Evolutionary conservation across 1,140 invertebrate genomes (phyloP), one percentile per base, ranked within the genome.

Genomic region (Phocides pigmalion): DNA sequence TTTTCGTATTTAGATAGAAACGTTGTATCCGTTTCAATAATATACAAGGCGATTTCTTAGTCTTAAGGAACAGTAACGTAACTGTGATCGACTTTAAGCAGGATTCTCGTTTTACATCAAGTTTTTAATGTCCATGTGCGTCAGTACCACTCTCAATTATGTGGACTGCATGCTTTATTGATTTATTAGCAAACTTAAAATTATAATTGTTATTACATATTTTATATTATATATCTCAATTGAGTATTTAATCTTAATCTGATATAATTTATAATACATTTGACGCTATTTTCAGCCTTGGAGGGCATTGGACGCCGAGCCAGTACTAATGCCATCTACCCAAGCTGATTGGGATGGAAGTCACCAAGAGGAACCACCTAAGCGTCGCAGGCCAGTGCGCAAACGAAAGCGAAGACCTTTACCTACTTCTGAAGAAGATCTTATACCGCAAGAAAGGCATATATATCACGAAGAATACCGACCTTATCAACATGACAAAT

Each of bases 391-490:
- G 61, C 68, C 87, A 15, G 76, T 73, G 9, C 85, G 92, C 0
- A 93, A 93, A 82, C 80, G 93, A 66, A 93, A 93, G 80, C 82
- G 92, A 37, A 80, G 92, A 54, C 93, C 93, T 12, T 81, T 82
- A 58, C 42, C 51, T 5, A 11, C 61, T 17, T 22, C 56, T 11
- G 46, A 51, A 54, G 78, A 81, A 15, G 76, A 76, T 14, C 8
- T 71, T 22, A 6, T 42, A 50, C 54, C 72, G 19, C 70, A 80
- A 56, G 77, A 82, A 41, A 72, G 67, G 63, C 67, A 74, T 6
- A 22, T 53, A 14, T 71, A 80, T 22, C 64, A 65, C 8, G 72
- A 76, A 35, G 72, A 76, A 62, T 44, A 64, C 11, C 63, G 41
- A 54, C 35, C 58, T 20, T 50, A 66, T 41, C 66, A 66, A 49